A percentile compares a stretch with the other conserved stretches of the same genome.
Conservation (phyloP, 2,888 invertebrate species). For the Lottia scabra region DNA sequence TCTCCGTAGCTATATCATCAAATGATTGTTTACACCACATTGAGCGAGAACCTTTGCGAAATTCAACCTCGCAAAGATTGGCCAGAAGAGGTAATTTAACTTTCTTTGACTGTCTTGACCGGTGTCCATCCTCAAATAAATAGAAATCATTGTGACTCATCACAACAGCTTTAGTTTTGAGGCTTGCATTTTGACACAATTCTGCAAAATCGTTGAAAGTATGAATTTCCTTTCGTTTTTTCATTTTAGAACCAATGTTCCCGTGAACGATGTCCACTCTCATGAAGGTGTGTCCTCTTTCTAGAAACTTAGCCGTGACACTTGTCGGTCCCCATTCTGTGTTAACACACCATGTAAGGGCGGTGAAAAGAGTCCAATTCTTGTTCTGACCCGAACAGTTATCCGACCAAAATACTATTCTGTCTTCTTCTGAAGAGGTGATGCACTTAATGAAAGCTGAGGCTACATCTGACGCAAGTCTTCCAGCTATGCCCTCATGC, state of each 20-base stretch:
- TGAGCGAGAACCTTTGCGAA: no score
- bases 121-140: no score
- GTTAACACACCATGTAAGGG: background rate
- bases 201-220: background rate
- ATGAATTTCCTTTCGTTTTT: background rate
- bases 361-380: background rate
- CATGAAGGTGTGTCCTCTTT: background rate
- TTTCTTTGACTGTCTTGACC: no score
- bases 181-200: background rate
- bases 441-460: background rate
- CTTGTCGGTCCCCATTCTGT: background rate
- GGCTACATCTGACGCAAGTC: background rate
- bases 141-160: background rate
- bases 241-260: background rate
- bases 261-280: background rate
- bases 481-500: background rate
- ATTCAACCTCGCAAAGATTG: no score
- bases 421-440: accelerated
- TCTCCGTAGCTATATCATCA: no score
- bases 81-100: no score
- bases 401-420: background rate
- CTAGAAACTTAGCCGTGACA: background rate
- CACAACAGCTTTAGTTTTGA: background rate
- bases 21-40: no score
- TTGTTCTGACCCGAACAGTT: background rate